Evolutionary conservation across 2,888 invertebrate species (phyloP).

Genomic region (Polyommatus iphigenia): DNA sequence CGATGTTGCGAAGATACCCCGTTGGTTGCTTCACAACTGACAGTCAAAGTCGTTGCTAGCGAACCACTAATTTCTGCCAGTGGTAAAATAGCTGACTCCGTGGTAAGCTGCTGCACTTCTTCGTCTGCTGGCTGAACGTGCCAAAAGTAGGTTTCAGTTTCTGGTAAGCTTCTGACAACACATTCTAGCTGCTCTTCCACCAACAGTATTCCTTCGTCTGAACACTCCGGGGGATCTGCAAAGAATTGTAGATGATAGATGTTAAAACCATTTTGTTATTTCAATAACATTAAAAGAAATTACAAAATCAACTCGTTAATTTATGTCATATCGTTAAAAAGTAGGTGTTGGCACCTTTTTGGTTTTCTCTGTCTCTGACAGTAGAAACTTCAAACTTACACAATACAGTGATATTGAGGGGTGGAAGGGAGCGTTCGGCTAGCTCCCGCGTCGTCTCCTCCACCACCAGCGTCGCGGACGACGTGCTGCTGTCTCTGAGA

Average conservation of each 20-base stretch:
- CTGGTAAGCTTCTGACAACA: conserved; percentile 61
- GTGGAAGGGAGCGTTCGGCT: no score
- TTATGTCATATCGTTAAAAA: no score
- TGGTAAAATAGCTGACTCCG: conserved; percentile 64
- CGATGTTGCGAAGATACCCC: conserved; percentile 67
- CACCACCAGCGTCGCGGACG: no score
- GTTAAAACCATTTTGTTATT: neutral
- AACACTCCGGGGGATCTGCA: conserved; percentile 71
- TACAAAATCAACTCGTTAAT: neutral
- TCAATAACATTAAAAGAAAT: neutral
- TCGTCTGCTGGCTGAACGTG: conserved; percentile 63
- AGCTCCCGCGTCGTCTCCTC: no score
- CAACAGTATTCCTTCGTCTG: conserved; percentile 58
- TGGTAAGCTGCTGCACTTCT: conserved; percentile 66
- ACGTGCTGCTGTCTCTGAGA: no score
- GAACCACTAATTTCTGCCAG: conserved; percentile 65
- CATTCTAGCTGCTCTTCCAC: conserved; percentile 64
- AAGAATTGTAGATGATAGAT: conserved; percentile 30
- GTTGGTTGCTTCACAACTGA: conserved; percentile 67
- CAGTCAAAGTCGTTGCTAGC: conserved; percentile 56
- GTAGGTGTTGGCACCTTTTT: no score
- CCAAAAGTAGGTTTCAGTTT: conserved; percentile 70
- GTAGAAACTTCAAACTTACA: neutral
- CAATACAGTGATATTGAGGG: neutral
- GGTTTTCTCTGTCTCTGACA: neutral